Base-by-base conservation (phyloP, 2,797 vertebrate genomes). In the Syndactyla subalaris region DNA sequence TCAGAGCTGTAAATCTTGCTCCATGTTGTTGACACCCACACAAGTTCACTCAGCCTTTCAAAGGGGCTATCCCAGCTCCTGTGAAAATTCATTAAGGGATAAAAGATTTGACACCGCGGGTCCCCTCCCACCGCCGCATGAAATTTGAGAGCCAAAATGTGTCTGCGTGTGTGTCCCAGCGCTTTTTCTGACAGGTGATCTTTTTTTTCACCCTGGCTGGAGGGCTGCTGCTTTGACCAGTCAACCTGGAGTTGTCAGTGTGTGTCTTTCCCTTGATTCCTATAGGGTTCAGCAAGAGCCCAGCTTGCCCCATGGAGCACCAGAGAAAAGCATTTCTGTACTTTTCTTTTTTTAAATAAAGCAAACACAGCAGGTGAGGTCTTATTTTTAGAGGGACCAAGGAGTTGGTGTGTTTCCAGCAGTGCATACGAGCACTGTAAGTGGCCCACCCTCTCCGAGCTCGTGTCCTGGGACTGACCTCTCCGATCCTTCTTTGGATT, bases 31-130 rank as follows among this genome's bases (percentile, higher is more conserved):
- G 71, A 96, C 96, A 95, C 94, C 93, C 96, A 95, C 93, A 96
- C 91, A 90, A 95, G 91, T 94, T 95, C 94, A 88, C 92, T 95
- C 77, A 92, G 90, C 94, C 83, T 96, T 95, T 96, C 93, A 95
- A 96, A 96, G 88, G 92, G 96, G 85, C 89, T 92, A 89, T 74
- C 92, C 92, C 66, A 10, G 88, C 92, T 94, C 77, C 94, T 88
- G 95, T 94, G 94, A 95, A 96, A 95, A 96, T 96, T 97, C 75
- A 96, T 94, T 96, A 96, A 85, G 77, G 92, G 93, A 95, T 92
- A 83, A 96, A 93, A 97, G 95, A 90, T 94, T 93, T 84, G 88
- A 96, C 96, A 94, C 92, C 1, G 39, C 7, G 0, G 71, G 85
- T 90, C 93, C 74, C 88, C 93, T 95, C 94, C 86, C 85, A 93